phyloP scores from a whole-genome alignment of 2,113 vertebrate species.

The Silurus meridionalis region DNA sequence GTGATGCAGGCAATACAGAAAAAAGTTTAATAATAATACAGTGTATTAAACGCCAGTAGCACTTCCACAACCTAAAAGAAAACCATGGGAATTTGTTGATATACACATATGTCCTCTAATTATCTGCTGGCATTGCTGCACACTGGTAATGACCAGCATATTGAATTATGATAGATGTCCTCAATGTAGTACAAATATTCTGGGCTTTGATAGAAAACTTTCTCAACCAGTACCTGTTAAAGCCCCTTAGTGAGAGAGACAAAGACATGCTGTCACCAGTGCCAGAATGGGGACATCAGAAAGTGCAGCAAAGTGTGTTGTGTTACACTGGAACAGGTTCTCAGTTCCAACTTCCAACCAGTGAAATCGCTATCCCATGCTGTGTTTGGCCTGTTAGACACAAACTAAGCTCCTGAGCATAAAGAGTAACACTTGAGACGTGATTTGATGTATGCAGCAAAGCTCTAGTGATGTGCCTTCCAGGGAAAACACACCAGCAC shows the following conservation, averaged over 20 bases:
- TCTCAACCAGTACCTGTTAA: conserved; percentile 52
- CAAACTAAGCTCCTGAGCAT: conserved; percentile 40
- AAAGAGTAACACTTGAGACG: conserved; percentile 23
- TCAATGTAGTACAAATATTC: conserved; percentile 12
- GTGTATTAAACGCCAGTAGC: not conserved
- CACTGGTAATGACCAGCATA: conserved; percentile 42
- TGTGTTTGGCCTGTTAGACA: conserved; percentile 46
- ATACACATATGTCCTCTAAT: conserved; percentile 6
- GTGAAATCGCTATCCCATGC: conserved; percentile 59
- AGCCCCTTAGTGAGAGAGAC: conserved; percentile 53
- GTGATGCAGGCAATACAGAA: not conserved
- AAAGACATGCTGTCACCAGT: conserved; percentile 67
- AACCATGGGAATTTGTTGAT: conserved; percentile 13
- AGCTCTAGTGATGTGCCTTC: not conserved
- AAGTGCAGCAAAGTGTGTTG: conserved; percentile 58
- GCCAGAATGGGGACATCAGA: conserved; percentile 43
- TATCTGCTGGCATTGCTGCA: conserved; percentile 40
- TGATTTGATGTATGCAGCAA: not conserved
- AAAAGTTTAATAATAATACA: not conserved
- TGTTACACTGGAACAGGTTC: conserved; percentile 66
- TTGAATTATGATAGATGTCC: conserved; percentile 48
- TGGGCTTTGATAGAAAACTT: conserved; percentile 50
- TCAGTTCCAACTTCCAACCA: conserved; percentile 54
- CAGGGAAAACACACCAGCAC: not conserved
- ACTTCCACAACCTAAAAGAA: not conserved